Base-by-base conservation (phyloP, 2,113 vertebrate genomes). In the Tamias sibiricus region DNA sequence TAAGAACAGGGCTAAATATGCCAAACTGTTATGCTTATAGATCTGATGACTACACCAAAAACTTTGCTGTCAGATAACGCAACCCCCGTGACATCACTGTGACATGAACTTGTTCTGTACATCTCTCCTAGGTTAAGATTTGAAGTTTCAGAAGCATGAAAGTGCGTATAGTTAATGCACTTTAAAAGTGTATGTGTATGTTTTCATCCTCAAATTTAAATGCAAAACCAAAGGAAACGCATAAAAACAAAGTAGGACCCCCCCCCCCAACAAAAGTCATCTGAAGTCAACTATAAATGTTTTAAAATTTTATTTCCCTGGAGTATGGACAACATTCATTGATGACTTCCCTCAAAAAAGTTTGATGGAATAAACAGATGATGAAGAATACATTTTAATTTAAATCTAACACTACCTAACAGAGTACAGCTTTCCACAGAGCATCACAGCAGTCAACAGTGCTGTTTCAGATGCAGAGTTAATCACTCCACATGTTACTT, bases 181-280 rank as follows among this genome's bases (percentile, higher is more conserved):
- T 69, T 86, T 26, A 81, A 84, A 40, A 72, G 30, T 28, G 4
- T 59, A 10, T 68, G 35, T n/a, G 32, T n/a, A 8, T 69, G 32
- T 69, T 82, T 62, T 32, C 59, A 74, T 57, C 92, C 83, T 84
- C 69, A 95, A 75, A 95, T 82, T 24, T 87, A 90, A 95, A 82
- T 59, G 74, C 26, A 95, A 94, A 88, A 68, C 42, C 44, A 94
- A 94, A 77, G 44, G 44, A 82, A 95, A 95, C 4, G 44, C 44
- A 89, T 17, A 94, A 32, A 94, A 80, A 42, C 82, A 69, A 96
- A 91, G 54, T 3, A 68, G 52, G 59, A n/a, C n/a, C n/a, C n/a
- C n/a, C n/a, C n/a, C n/a, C n/a, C n/a, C n/a, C n/a, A n/a, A n/a
- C n/a, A n/a, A 49, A 35, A 2, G 13, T 95, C 71, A 91, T 54